A percentile compares a stretch with the other conserved stretches of the same genome.
Conservation (phyloP, 1,140 invertebrate genomes). For the Drosophila kurseongensis region DNA sequence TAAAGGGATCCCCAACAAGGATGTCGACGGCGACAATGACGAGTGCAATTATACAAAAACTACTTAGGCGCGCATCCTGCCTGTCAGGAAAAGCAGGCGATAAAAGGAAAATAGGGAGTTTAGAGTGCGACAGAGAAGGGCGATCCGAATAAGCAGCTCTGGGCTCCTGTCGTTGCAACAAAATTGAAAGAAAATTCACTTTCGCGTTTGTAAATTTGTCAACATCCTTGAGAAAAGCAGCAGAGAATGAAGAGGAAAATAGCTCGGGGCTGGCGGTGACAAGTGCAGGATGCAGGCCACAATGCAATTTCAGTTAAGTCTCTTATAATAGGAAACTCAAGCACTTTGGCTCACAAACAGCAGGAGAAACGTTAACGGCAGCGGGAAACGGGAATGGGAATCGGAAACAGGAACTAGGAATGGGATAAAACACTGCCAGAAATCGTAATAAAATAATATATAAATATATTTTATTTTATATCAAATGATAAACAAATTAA, state of each 20-base stretch:
- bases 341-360: slow-evolving; percentile 50
- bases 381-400: slow-evolving; percentile 13
- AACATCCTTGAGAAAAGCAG: slow-evolving; percentile 79
- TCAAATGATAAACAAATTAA: no score
- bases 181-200: slow-evolving; percentile 83
- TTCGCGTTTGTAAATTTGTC: slow-evolving; percentile 82
- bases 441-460: no score
- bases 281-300: slow-evolving; percentile 53
- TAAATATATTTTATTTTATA: no score
- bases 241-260: slow-evolving; percentile 43
- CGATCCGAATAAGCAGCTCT: slow-evolving; percentile 11
- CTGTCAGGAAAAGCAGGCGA: slow-evolving; percentile 34
- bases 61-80: slow-evolving; percentile 80
- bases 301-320: slow-evolving; percentile 62
- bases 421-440: slow-evolving; percentile 4
- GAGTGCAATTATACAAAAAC: slow-evolving; percentile 83
- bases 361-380: slow-evolving; percentile 17
- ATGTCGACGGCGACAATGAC: slow-evolving; percentile 77
- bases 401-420: slow-evolving; percentile 6
- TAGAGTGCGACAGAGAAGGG: not conserved
- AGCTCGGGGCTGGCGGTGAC: slow-evolving; percentile 54
- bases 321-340: slow-evolving; percentile 54
- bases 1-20: slow-evolving; percentile 23
- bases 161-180: slow-evolving; percentile 50
- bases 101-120: slow-evolving; percentile 5